These are phyloP conservation scores for Drepanosiphum platanoidis DNA, from an alignment of 2,888 invertebrate genomes.

Conservation along the genomic window DNA sequence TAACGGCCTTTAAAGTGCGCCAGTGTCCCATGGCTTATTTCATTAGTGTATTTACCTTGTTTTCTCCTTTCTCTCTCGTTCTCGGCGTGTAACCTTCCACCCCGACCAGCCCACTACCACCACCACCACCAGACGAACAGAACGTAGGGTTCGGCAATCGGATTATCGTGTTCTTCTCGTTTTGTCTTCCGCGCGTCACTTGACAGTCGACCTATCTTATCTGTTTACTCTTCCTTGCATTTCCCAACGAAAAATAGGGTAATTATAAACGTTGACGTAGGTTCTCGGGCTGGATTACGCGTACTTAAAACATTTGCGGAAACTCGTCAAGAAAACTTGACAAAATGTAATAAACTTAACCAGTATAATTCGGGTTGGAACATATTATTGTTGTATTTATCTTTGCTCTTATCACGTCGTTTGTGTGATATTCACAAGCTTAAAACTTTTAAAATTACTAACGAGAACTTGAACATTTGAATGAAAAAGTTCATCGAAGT, in stretches of 20 bases:
- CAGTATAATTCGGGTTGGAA: slow-evolving; percentile 20
- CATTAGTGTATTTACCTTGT: slow-evolving; percentile 62
- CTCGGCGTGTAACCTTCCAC: background rate
- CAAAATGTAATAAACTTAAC: slow-evolving; percentile 54
- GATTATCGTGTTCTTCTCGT: slow-evolving; percentile 58
- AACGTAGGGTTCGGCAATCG: slow-evolving; percentile 52
- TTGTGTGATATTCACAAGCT: slow-evolving; percentile 4
- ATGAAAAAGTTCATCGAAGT: slow-evolving; percentile 10
- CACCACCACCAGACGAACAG: slow-evolving; percentile 1
- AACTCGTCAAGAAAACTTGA: slow-evolving; percentile 53
- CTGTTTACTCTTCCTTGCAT: slow-evolving; percentile 38
- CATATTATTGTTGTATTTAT: slow-evolving; percentile 39
- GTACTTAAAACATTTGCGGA: slow-evolving; percentile 32
- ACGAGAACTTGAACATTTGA: background rate
- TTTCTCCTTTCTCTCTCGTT: background rate
- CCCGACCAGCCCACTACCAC: background rate
- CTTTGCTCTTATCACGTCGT: slow-evolving; percentile 40
- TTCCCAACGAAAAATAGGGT: slow-evolving; percentile 52
- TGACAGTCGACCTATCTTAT: slow-evolving; percentile 56
- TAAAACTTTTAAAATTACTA: slow-evolving; percentile 21
- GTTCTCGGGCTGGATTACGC: slow-evolving; percentile 47
- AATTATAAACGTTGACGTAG: slow-evolving; percentile 55
- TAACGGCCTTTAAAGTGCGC: slow-evolving; percentile 60
- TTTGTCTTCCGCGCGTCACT: slow-evolving; percentile 44
- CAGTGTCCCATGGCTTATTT: slow-evolving; percentile 62